A percentile compares a stretch with the other conserved stretches of the same genome.
Conservation (phyloP, 2,888 invertebrate species). For the Orthonychiurus folsomi region DNA sequence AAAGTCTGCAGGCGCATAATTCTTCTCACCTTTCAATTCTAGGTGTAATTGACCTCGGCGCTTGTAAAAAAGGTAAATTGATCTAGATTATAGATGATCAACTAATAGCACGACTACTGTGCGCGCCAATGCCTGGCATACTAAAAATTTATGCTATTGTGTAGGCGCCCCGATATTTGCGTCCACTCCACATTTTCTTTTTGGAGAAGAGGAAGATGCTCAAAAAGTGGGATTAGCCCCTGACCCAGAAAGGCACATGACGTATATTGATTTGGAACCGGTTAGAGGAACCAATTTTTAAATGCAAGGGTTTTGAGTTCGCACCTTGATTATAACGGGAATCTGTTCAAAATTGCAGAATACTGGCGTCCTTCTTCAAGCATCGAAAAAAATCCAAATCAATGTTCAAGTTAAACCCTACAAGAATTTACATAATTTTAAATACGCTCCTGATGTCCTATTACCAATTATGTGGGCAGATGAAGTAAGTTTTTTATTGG, state of each 20-base stretch:
- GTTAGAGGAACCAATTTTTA: constrained; percentile 19
- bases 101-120: too few species aligned
- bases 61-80: constrained; percentile 3
- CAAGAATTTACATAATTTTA: constrained; percentile 6
- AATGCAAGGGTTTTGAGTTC: too few species aligned
- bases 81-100: too few species aligned
- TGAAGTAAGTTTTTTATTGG: constrained; percentile 9
- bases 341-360: constrained; percentile 8
- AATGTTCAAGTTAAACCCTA: constrained; percentile 10
- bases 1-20: too few species aligned
- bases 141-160: too few species aligned
- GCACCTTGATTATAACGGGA: too few species aligned
- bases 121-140: too few species aligned
- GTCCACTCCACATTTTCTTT: constrained; percentile 24
- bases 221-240: constrained; percentile 10
- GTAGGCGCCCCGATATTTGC: constrained; percentile 16
- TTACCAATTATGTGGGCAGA: constrained; percentile 12
- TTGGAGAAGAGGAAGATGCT: constrained; percentile 14
- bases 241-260: constrained; percentile 17
- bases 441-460: neutral
- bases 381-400: constrained; percentile 11
- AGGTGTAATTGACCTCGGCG: constrained; percentile 2
- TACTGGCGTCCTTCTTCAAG: constrained; percentile 11
- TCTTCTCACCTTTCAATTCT: too few species aligned
- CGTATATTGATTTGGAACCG: constrained; percentile 24